A percentile compares a stretch with the other conserved stretches of the same genome.
These are phyloP conservation scores for Biston stratarius DNA, from an alignment of 2,888 invertebrate species.

Conservation along the genomic window DNA sequence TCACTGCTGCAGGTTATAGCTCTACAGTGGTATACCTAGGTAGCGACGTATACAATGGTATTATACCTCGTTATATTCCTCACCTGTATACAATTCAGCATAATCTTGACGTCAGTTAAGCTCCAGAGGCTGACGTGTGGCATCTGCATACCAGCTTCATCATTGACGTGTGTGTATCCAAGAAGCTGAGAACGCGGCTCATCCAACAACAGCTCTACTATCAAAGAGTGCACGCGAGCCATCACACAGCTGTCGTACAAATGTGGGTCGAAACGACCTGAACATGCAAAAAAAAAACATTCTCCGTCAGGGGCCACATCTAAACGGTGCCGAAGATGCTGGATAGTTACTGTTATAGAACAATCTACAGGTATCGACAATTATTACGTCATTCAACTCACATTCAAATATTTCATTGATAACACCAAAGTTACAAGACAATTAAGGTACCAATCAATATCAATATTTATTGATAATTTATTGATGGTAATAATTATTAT, in stretches of 20 bases:
- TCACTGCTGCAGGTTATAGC: too few relatives aligned
- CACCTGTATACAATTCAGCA: conserved; percentile 92
- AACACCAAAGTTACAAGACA: too few relatives aligned
- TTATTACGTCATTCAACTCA: too few relatives aligned
- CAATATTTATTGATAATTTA: too few relatives aligned
- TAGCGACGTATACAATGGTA: too few relatives aligned
- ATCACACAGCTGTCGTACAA: conserved; percentile 93
- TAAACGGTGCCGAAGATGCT: not conserved
- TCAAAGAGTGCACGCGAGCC: conserved; percentile 93
- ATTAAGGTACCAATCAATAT: too few relatives aligned
- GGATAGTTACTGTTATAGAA: too few relatives aligned
- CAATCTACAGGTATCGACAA: too few relatives aligned
- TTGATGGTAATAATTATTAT: too few relatives aligned
- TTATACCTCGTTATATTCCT: conserved; percentile 2
- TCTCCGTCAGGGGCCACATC: not conserved
- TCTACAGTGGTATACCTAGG: too few relatives aligned
- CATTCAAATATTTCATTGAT: too few relatives aligned
- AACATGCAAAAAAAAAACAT: not conserved
- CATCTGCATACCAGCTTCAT: conserved; percentile 94
- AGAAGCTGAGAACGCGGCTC: conserved; percentile 91
- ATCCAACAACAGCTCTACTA: conserved; percentile 94
- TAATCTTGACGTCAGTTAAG: conserved; percentile 91
- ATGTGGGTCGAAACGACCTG: conserved; percentile 91
- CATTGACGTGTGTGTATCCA: conserved; percentile 94
- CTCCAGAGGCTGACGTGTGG: conserved; percentile 94